Evolutionary conservation across 2,888 invertebrate species (phyloP), one percentile per base, ranked within the genome.

Genomic region (Zygaena filipendulae): DNA sequence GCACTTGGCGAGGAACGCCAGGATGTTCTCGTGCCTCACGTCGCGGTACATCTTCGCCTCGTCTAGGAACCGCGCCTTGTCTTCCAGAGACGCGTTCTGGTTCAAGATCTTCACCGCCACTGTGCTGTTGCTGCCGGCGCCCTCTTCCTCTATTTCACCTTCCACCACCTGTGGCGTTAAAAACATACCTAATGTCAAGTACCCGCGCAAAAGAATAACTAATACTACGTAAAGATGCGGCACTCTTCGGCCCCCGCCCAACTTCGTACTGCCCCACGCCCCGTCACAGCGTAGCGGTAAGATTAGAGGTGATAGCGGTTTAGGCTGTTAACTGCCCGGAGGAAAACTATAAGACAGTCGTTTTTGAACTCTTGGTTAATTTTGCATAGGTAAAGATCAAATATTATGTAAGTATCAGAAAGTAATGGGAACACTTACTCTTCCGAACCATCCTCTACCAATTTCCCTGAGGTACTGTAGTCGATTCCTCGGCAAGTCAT

Each of bases 381-480:
- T 7, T 16, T 16, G 4, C 16, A 6, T 16, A 6, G 16, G 16
- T 16, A 4, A 16, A 6, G 5, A 16, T 16, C 16, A 16, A 16
- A 16, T 16, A 16, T 6, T 1, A 23, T 21, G 5, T 4, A 27
- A 3, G n/a, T n/a, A n/a, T n/a, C n/a, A n/a, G n/a, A n/a, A n/a
- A n/a, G n/a, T 24, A 14, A 14, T 24, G n/a, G 14, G 7, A 11
- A 21, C 11, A 39, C 42, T 61, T 54, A 84, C 85, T 59, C 84
- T 87, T 29, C 93, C 93, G 66, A 92, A 94, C 92, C 92, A 92
- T 21, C 92, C 92, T 39, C 85, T 84, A 2, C 91, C 92, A 33
- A 92, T 82, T 70, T 92, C 92, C 49, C 87, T 84, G 9, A 92
- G 83, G 63, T 92, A 94, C 58, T 91, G 89, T 42, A 94, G 68